Conservation (phyloP, 2,113 vertebrate genomes). For the Xiphophorus maculatus region DNA sequence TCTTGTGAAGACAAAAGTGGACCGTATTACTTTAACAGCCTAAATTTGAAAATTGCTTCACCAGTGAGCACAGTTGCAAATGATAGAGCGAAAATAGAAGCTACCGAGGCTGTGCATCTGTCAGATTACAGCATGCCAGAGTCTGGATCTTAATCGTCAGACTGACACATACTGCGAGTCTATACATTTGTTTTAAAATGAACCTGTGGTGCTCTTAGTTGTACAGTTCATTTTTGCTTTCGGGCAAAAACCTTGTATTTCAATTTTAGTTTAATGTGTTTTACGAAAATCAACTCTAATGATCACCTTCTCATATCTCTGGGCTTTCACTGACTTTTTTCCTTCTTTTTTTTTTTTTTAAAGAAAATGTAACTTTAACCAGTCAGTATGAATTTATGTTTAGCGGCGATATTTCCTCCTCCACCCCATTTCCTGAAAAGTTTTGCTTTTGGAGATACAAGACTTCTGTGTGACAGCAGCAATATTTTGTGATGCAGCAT, state of each 20-base stretch:
- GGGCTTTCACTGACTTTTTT: not conserved
- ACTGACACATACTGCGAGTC: not conserved
- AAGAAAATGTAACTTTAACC: not conserved
- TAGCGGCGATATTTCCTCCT: no score
- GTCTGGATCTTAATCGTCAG: conserved; percentile 11
- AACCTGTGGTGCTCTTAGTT: not conserved
- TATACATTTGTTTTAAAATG: conserved; percentile 11
- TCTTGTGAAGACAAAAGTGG: conserved; percentile 35
- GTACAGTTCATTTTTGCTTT: no score
- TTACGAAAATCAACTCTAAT: not conserved
- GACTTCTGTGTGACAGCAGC: not conserved
- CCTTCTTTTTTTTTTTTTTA: not conserved
- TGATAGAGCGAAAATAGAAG: conserved; percentile 34
- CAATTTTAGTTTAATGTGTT: not conserved
- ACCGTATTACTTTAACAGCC: conserved; percentile 16
- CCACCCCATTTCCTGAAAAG: no score
- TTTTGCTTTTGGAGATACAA: not conserved
- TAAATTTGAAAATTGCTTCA: conserved; percentile 44
- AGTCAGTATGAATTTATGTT: no score
- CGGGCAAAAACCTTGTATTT: not conserved
- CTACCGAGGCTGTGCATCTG: conserved; percentile 20
- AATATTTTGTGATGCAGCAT: not conserved
- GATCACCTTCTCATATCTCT: not conserved
- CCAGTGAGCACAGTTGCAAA: conserved; percentile 18
- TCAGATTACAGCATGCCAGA: conserved; percentile 40